These are phyloP conservation scores for Oscheius sp. DNA, from an alignment of 2,888 invertebrate genomes.

Conservation along the genomic window DNA sequence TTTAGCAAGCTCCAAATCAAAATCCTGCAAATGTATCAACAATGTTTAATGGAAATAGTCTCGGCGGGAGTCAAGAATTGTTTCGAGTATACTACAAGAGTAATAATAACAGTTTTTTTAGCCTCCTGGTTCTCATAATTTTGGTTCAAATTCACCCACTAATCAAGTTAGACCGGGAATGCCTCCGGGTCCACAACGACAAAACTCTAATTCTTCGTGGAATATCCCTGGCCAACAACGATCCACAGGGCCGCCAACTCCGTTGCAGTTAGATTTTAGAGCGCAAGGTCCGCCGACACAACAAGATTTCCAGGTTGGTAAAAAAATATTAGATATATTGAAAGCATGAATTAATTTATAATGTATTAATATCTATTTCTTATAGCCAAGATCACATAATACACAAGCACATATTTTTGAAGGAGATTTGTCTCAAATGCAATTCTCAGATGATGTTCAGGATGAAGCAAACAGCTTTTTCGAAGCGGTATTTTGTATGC, in stretches of 20 bases:
- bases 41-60: slow-evolving; percentile 18
- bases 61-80: slow-evolving; percentile 35
- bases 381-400: neutral
- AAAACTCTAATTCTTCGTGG: slow-evolving; percentile 39
- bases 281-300: slow-evolving; percentile 34
- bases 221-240: slow-evolving; percentile 23
- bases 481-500: slow-evolving; percentile 82
- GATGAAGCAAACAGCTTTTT: slow-evolving; percentile 99
- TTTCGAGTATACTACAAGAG: neutral
- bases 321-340: no score
- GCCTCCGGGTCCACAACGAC: slow-evolving; percentile 21
- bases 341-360: no score
- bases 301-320: slow-evolving; percentile 33
- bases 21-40: slow-evolving; percentile 3
- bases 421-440: slow-evolving; percentile 41
- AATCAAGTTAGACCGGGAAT: slow-evolving; percentile 12
- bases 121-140: slow-evolving; percentile 10
- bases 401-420: slow-evolving; percentile 15
- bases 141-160: slow-evolving; percentile 33
- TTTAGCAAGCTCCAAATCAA: slow-evolving; percentile 21
- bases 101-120: neutral
- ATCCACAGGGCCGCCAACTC: slow-evolving; percentile 51
- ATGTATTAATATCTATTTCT: no score
- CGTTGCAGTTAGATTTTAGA: slow-evolving; percentile 50
- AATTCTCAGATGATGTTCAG: slow-evolving; percentile 83